Evolutionary conservation across 1,140 invertebrate species (phyloP).

Genomic region (Luehdorfia chinensis): DNA sequence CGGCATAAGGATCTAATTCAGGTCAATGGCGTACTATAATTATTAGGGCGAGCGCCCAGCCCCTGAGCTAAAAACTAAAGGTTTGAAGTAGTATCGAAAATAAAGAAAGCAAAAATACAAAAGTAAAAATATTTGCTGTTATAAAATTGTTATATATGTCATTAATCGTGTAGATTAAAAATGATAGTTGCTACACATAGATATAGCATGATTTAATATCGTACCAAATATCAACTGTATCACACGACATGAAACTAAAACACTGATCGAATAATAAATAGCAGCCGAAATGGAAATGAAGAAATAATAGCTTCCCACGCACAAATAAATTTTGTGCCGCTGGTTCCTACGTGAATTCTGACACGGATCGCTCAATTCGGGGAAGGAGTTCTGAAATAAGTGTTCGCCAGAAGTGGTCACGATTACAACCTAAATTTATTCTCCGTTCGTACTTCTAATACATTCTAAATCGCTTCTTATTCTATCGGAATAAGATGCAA

Average conservation of each 20-base stretch:
- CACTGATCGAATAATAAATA: slow-evolving; percentile 20
- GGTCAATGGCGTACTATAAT: too few relatives aligned
- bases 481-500: slow-evolving; percentile 33
- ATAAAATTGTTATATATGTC: too few relatives aligned
- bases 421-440: slow-evolving; percentile 53
- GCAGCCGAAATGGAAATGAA: slow-evolving; percentile 48
- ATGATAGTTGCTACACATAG: too few relatives aligned
- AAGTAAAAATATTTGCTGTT: too few relatives aligned
- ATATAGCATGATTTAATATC: slow-evolving; percentile 14
- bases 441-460: slow-evolving; percentile 11
- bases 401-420: slow-evolving; percentile 70
- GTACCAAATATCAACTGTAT: slow-evolving; percentile 7
- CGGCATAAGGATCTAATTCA: too few relatives aligned
- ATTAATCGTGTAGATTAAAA: too few relatives aligned
- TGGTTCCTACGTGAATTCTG: slow-evolving; percentile 50
- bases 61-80: too few relatives aligned
- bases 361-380: slow-evolving; percentile 71
- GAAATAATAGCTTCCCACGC: slow-evolving; percentile 57
- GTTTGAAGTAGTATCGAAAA: too few relatives aligned
- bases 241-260: slow-evolving; percentile 17
- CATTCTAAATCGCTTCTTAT: slow-evolving; percentile 38
- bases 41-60: too few relatives aligned
- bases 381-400: slow-evolving; percentile 58
- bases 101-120: too few relatives aligned
- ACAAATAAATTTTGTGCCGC: slow-evolving; percentile 60